Percentiles rank a stretch among this genome's conserved stretches.
Evolutionary conservation across 30 jellyfish, hydroid and myxozoan genomes (phyloP).

Genomic region (Hydractinia symbiolongicarpus): DNA sequence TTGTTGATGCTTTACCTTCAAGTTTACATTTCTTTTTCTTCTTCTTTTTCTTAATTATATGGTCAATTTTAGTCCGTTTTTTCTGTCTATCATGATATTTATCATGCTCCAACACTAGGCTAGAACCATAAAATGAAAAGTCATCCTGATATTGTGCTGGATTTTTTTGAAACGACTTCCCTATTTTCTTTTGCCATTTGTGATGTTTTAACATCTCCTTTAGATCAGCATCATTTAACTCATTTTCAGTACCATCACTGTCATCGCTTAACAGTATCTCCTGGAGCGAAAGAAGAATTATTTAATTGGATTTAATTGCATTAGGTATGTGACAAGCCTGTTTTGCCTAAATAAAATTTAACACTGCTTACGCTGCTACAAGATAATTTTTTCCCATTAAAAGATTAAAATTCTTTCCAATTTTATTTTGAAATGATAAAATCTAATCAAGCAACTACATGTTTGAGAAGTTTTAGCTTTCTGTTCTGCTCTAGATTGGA

Average conservation of each 20-base stretch:
- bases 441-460: too few species aligned
- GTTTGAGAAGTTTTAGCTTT: too few species aligned
- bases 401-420: too few species aligned
- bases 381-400: too few species aligned
- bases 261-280: conserved; percentile 16
- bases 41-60: conserved; percentile 33
- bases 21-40: background rate
- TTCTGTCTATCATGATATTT: conserved; percentile 60
- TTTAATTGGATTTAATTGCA: background rate
- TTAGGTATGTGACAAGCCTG: background rate
- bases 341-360: too few species aligned
- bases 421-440: too few species aligned
- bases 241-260: conserved; percentile 35
- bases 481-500: background rate
- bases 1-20: background rate
- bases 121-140: conserved; percentile 71
- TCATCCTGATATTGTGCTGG: conserved; percentile 53
- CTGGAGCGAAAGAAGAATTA: background rate
- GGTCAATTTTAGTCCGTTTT: conserved; percentile 38
- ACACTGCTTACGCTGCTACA: too few species aligned
- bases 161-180: conserved; percentile 35
- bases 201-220: conserved; percentile 75
- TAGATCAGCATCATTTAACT: conserved; percentile 57
- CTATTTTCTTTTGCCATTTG: conserved; percentile 47
- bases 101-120: conserved; percentile 77